These are phyloP conservation scores for Silurus lanzhouensis DNA, from an alignment of 2,797 vertebrate species.

Conservation along the genomic window DNA sequence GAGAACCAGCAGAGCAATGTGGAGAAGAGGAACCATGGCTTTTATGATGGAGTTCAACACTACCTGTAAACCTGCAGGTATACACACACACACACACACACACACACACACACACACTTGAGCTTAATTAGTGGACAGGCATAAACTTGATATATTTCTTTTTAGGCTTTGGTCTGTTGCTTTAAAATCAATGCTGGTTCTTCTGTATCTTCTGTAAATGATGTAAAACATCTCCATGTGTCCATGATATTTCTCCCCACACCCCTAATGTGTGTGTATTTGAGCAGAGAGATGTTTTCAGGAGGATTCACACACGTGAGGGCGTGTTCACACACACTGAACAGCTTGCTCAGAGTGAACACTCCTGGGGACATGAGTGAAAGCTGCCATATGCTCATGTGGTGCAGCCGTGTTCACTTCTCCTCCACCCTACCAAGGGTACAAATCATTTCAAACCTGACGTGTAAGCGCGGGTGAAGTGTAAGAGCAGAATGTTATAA, in stretches of 20 bases:
- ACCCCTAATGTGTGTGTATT: not conserved
- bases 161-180: not conserved
- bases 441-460: not conserved
- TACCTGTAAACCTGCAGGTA: slow-evolving; percentile 93
- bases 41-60: slow-evolving; percentile 99
- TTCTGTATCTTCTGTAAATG: too few species aligned
- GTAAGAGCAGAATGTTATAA: not conserved
- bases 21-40: slow-evolving; percentile 99
- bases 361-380: slow-evolving; percentile 57
- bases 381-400: slow-evolving; percentile 60
- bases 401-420: slow-evolving; percentile 37
- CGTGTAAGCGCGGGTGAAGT: not conserved
- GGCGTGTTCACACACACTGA: not conserved
- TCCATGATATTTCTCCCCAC: not conserved
- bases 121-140: not conserved
- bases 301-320: not conserved
- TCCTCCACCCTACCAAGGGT: not conserved
- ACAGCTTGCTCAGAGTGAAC: slow-evolving; percentile 54
- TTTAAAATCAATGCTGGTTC: not conserved
- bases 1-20: slow-evolving; percentile 97
- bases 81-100: slow-evolving; percentile 26
- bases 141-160: too few species aligned
- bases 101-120: slow-evolving; percentile 7
- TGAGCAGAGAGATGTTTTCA: not conserved
- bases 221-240: too few species aligned